These are phyloP conservation scores for Pogonus chalceus DNA, from an alignment of 1,140 invertebrate species.

Conservation along the genomic window DNA sequence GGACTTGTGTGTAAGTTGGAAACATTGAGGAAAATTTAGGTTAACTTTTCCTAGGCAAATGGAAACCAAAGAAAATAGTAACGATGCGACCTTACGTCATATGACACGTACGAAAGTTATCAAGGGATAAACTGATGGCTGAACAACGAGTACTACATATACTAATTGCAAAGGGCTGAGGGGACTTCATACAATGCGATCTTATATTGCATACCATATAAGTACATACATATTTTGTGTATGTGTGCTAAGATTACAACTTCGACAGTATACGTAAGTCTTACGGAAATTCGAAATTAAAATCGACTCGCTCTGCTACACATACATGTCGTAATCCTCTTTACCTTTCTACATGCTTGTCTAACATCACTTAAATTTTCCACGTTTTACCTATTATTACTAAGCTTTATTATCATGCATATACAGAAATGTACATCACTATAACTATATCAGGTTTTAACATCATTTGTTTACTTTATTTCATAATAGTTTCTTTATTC, in stretches of 20 bases:
- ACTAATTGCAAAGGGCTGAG: conserved; percentile 2
- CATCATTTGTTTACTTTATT: no score
- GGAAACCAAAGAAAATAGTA: neutral
- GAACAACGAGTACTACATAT: conserved; percentile 4
- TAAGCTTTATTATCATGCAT: no score
- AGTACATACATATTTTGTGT: no score
- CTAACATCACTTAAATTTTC: no score
- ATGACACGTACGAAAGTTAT: neutral
- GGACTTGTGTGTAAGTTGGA: neutral
- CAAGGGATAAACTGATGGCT: neutral
- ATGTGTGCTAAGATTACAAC: neutral
- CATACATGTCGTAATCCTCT: neutral
- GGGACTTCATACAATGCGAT: neutral
- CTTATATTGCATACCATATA: neutral
- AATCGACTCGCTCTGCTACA: neutral
- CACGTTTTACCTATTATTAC: no score
- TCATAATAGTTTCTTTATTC: no score
- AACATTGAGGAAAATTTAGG: neutral
- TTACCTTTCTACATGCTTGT: no score
- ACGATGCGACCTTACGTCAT: no score
- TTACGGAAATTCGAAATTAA: conserved; percentile 6
- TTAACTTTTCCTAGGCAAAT: neutral
- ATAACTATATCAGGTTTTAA: no score
- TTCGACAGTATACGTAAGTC: neutral
- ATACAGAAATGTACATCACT: no score